Evolutionary conservation across 2,797 vertebrate species (phyloP), one percentile per base, ranked within the genome.

Genomic region (Chaunax sp.): DNA sequence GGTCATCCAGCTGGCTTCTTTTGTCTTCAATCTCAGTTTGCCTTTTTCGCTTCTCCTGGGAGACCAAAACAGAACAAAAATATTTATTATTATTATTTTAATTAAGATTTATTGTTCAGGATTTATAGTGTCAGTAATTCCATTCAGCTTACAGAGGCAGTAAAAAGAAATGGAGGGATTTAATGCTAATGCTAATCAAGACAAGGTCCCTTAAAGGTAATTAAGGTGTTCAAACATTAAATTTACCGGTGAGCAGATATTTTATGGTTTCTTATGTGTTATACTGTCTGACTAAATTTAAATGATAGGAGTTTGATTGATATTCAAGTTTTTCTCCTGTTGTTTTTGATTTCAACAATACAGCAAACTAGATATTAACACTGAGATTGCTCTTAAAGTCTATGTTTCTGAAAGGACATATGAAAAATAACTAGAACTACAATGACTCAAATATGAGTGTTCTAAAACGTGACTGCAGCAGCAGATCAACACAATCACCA

Each of bases 1-100:
- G 94, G 72, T 97, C 96, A 72, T 99, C 98, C 3, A 99, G 95
- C 92, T 99, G 95, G 57, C 93, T 93, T 82, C 97, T 94, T 90
- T 97, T 99, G 84, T 95, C 94, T 91, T 98, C 97, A 86, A 98
- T 98, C 92, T 98, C 97, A 35, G 95, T 93, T 94, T 99, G 98
- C 46, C 96, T 91, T 94, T 98, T 99, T 83, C 97, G 93, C 90
- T 98, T 99, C 92, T 98, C 97, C 97, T 95, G 74, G 5, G 54
- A 77, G 40, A 81, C 10, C 75, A 46, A 53, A 0, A 57, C 0
- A 2, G 49, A 45, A 37, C n/a, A n/a, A n/a, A n/a, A n/a, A n/a
- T n/a, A n/a, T 6, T 11, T 23, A 5, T 47, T 19, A 11, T 15
- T 25, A 30, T 25, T 12, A 47, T 25, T 35, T 35, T 10, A 35